Base-by-base conservation (phyloP, 2,888 invertebrate genomes). In the Cheilosia scutellata region DNA sequence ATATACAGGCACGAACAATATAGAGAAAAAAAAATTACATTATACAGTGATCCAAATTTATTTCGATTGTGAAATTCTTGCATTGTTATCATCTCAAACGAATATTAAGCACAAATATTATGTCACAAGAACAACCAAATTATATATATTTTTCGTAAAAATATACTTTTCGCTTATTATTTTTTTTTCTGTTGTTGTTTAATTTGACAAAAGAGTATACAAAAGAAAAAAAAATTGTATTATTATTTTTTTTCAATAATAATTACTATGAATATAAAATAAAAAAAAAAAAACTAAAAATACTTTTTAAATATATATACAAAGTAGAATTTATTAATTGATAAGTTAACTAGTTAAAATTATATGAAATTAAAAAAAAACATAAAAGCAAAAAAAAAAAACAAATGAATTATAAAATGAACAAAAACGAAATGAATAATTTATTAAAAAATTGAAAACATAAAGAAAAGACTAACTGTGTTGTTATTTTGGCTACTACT, bases 341-440 rank as follows among this genome's bases (percentile, higher is more conserved):
- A 72, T 86, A 86, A 86, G 86, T 80, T 86, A 82, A 86, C 82
- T 86, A 86, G 86, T 86, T 86, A 86, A 82, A 86, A 86, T 86
- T 86, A 86, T 86, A 77, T 86, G 86, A 82, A 86, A 82, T 86
- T 71, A 16, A 78, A 83, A 75, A 68, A 49, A 65, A 55, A 42
- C 70, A 72, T 60, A 68, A 42, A 37, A 58, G 72, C 72, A 72
- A 72, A 74, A 66, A 82, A 51, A 62, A 44, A 53, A 66, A 25
- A 27, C 9, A 27, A 82, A 83, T 86, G 86, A 86, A 86, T 86
- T 86, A 86, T 86, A 82, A 86, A 51, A 86, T 55, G 70, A 86
- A 51, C 60, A 70, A 76, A 60, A 82, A 86, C 55, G 57, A 82
- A 86, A 76, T 86, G 86, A 86, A 86, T 86, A 86, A 86, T 86